A percentile compares a stretch with the other conserved stretches of the same genome.
These are phyloP conservation scores for Napeogenes sylphis DNA, from an alignment of 2,888 invertebrate genomes.

Conservation along the genomic window DNA sequence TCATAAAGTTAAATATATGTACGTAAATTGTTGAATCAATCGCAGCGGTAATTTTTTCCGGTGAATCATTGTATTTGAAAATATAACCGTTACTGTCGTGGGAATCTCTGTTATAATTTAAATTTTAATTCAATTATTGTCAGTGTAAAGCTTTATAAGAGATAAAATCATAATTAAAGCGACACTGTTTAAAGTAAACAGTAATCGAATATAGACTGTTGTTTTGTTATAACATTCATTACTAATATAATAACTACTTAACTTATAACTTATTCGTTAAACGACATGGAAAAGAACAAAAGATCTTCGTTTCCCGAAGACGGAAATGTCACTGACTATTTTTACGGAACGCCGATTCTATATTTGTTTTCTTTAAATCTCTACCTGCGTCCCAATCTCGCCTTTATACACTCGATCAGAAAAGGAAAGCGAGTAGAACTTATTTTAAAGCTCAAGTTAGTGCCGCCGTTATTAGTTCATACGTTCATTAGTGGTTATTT, in stretches of 20 bases:
- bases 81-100: constrained; percentile 29
- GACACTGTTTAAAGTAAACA: too few species aligned
- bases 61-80: constrained; percentile 48
- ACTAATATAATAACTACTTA: too few species aligned
- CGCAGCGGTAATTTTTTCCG: constrained; percentile 27
- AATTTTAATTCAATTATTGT: constrained; percentile 2
- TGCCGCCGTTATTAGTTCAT: constrained; percentile 34
- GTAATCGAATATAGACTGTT: not conserved
- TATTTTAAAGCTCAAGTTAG: constrained; percentile 12
- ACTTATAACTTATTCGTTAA: constrained; percentile 7
- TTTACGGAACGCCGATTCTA: constrained; percentile 60
- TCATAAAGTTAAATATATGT: constrained; percentile 18
- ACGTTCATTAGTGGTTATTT: constrained; percentile 62
- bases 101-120: constrained; percentile 15
- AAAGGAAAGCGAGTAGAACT: constrained; percentile 23
- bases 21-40: constrained; percentile 26
- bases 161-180: not conserved
- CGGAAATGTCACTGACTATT: constrained; percentile 71
- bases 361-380: constrained; percentile 41
- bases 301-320: constrained; percentile 60
- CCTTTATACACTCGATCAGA: constrained; percentile 44
- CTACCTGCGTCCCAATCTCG: constrained; percentile 43
- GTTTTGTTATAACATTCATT: not conserved
- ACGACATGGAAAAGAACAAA: constrained; percentile 51
- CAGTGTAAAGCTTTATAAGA: not conserved